Percentiles rank a stretch among this genome's conserved stretches.
Conservation (phyloP, 2,113 vertebrate genomes). For the Oryzias melastigma region DNA sequence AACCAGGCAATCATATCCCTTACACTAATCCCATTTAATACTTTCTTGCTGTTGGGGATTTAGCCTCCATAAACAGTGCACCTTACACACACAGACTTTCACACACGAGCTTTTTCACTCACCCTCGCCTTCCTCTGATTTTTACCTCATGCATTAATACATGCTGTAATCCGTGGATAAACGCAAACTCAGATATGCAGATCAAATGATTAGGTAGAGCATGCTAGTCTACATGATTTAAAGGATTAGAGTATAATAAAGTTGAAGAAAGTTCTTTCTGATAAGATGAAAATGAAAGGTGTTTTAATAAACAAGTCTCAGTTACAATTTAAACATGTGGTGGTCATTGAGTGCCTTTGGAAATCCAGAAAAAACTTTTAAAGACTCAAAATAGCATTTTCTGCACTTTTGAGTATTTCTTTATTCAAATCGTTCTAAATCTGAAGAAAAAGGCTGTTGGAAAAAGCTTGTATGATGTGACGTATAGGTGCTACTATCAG, state of each 20-base stretch:
- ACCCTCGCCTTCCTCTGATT: slow-evolving; percentile 44
- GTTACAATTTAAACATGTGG: too few relatives aligned
- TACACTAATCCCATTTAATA: slow-evolving; percentile 71
- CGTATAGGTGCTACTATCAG: too few relatives aligned
- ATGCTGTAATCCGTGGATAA: slow-evolving; percentile 34
- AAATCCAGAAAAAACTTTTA: too few relatives aligned
- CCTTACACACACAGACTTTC: slow-evolving; percentile 42
- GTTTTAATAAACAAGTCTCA: too few relatives aligned
- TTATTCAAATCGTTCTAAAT: too few relatives aligned
- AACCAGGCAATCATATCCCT: slow-evolving; percentile 67
- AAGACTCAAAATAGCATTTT: too few relatives aligned
- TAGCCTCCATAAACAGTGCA: slow-evolving; percentile 67
- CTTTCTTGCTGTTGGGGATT: slow-evolving; percentile 72
- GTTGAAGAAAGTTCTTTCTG: too few relatives aligned
- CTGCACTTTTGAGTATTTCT: too few relatives aligned
- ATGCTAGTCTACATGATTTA: not conserved
- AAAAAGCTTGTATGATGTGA: too few relatives aligned
- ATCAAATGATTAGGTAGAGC: slow-evolving; percentile 4
- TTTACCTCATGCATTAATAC: slow-evolving; percentile 46
- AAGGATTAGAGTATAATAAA: not conserved
- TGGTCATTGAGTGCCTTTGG: too few relatives aligned
- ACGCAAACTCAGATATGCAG: slow-evolving; percentile 12
- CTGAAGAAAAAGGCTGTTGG: too few relatives aligned
- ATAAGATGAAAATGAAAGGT: too few relatives aligned
- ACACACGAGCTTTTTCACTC: slow-evolving; percentile 35